Percentiles rank a stretch among this genome's conserved stretches.
phyloP scores from a whole-genome alignment of 1,140 invertebrate species.

The Colletes gigas region DNA sequence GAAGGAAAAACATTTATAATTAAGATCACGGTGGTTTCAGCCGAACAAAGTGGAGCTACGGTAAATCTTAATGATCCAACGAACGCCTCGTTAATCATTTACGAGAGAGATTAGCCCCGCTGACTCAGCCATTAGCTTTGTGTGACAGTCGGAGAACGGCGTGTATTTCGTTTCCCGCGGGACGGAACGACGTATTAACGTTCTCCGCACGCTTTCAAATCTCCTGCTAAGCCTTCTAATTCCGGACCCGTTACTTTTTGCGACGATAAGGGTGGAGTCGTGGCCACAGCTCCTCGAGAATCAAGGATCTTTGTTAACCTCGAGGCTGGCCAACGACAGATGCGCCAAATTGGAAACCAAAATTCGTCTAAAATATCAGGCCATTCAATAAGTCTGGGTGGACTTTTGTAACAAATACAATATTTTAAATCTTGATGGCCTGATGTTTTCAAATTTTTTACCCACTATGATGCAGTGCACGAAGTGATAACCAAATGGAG shows the following conservation, averaged over 20 bases:
- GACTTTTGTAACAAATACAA: no score
- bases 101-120: conserved; percentile 16
- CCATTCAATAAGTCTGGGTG: no score
- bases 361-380: no score
- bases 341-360: no score
- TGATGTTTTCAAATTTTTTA: no score
- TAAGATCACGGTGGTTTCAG: not conserved
- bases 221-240: conserved; percentile 13
- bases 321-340: no score
- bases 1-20: conserved; percentile 8
- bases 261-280: not conserved
- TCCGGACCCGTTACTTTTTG: not conserved
- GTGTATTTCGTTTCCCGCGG: conserved; percentile 14
- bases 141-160: not conserved
- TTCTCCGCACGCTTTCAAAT: conserved; percentile 44
- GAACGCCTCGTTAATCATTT: conserved; percentile 40
- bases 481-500: no score
- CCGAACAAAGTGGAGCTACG: not conserved
- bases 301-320: not conserved
- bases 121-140: conserved; percentile 23
- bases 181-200: conserved; percentile 13
- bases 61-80: conserved; percentile 31
- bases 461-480: no score
- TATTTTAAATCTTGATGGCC: no score
- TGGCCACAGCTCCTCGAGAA: not conserved